Evolutionary conservation across 2,888 invertebrate genomes (phyloP), one percentile per base, ranked within the genome.

Genomic region (Oxytorus armatus): DNA sequence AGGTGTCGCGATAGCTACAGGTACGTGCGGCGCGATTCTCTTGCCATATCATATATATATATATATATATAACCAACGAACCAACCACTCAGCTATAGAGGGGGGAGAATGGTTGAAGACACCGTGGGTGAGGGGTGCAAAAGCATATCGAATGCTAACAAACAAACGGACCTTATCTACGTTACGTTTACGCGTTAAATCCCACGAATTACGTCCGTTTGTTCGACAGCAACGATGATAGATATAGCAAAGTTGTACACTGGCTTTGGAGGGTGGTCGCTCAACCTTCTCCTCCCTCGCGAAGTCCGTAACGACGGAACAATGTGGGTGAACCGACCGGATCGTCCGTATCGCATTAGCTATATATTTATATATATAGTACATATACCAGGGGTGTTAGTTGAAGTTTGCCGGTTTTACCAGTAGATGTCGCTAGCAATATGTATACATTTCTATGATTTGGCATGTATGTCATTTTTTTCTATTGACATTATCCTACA

Each of bases 1-100:
- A 79, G 77, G 82, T 82, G 82, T 82, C 81, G 78, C 69, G 76
- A 82, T 79, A 79, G 79, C 79, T 79, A 79, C 76, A 79, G 79
- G 79, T 79, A 79, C 79, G 76, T 75, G 79, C 21, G 70, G 59
- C 65, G 59, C 65, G 57, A 59, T 59, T 75, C 70, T 61, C 59
- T n/a, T n/a, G n/a, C n/a, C n/a, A n/a, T n/a, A 49, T 65, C 70
- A 49, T 42, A 55, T 44, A 47, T 53, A 39, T 39, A 14, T 44
- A 44, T 44, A 44, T n/a, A 39, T n/a, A n/a, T n/a, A n/a, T n/a
- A n/a, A 4, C 23, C 51, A 59, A 16, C 70, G 65, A 66, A 53
- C 59, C 74, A 57, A 49, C 49, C 74, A 74, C 51, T 33, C 49
- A 29, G 55, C 53, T 42, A 36, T 23, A 29, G 25, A 59, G 65